phyloP scores from a whole-genome alignment of 2,797 vertebrate genomes.

The Benthosema pterotum region DNA sequence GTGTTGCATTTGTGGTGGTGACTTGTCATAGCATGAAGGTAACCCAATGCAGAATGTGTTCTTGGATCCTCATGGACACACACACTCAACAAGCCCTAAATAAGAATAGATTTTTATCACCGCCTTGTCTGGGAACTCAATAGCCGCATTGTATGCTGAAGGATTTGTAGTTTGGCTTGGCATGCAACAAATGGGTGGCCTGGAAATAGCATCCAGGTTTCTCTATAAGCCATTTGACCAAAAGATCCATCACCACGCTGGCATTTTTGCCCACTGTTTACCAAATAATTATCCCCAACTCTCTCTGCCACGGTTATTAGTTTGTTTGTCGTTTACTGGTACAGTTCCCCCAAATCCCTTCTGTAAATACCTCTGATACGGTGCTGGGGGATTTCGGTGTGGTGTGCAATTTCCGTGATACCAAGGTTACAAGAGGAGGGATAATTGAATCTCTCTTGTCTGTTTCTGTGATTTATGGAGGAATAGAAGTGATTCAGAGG shows the following conservation, averaged over 20 bases:
- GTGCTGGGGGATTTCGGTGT: constrained; percentile 45
- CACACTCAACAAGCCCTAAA: constrained; percentile 50
- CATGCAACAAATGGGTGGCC: constrained; percentile 59
- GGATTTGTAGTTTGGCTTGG: constrained; percentile 53
- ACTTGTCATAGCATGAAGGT: constrained; percentile 48
- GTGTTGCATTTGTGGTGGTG: constrained; percentile 32
- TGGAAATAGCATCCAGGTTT: constrained; percentile 62
- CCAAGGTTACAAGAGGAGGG: constrained; percentile 62
- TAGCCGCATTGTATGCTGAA: constrained; percentile 55
- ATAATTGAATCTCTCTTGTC: constrained; percentile 71
- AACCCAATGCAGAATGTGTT: constrained; percentile 52
- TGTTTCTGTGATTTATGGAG: constrained; percentile 64
- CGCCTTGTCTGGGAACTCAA: constrained; percentile 50
- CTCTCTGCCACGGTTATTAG: constrained; percentile 50
- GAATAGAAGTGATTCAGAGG: constrained; percentile 55
- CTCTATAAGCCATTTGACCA: constrained; percentile 49
- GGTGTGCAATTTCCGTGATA: constrained; percentile 58
- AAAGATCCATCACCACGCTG: constrained; percentile 31
- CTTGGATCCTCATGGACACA: constrained; percentile 34
- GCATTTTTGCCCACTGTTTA: constrained; percentile 61
- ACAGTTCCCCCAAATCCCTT: constrained; percentile 46
- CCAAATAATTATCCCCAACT: constrained; percentile 56
- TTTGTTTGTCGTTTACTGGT: constrained; percentile 55
- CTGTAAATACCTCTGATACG: constrained; percentile 53
- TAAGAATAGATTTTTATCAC: constrained; percentile 66